These are phyloP conservation scores for Melinaea marsaeus DNA, from an alignment of 2,888 invertebrate genomes.

Conservation along the genomic window DNA sequence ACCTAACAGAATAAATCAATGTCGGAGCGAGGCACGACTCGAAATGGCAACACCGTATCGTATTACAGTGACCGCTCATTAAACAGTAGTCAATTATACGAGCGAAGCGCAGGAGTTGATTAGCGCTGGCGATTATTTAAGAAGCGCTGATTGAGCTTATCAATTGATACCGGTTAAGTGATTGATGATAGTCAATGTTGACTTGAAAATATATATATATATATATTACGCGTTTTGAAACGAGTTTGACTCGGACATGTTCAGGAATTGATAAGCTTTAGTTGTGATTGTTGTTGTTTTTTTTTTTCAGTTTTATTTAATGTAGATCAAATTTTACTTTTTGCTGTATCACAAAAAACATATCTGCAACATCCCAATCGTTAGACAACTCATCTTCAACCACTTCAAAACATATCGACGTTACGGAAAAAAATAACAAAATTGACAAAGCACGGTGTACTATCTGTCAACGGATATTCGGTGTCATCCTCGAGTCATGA, in stretches of 20 bases:
- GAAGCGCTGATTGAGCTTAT: background rate
- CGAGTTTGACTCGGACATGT: too few species aligned
- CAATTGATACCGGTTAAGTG: slow-evolving; percentile 1
- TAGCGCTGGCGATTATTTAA: slow-evolving; percentile 22
- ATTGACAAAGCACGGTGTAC: slow-evolving; percentile 7
- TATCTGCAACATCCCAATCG: too few species aligned
- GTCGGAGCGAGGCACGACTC: slow-evolving; percentile 28
- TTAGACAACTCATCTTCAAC: too few species aligned
- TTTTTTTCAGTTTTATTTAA: too few species aligned
- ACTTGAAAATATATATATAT: too few species aligned
- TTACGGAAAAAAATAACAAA: too few species aligned
- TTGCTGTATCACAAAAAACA: too few species aligned
- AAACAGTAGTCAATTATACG: slow-evolving; percentile 34
- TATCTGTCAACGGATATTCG: slow-evolving; percentile 29
- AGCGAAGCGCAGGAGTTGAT: slow-evolving; percentile 15
- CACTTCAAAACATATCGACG: too few species aligned
- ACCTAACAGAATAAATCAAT: slow-evolving; percentile 28
- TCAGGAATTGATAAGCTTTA: too few species aligned
- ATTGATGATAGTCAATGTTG: background rate
- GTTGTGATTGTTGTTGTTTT: too few species aligned
- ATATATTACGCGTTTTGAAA: too few species aligned
- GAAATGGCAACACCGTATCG: slow-evolving; percentile 28
- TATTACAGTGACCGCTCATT: slow-evolving; percentile 27
- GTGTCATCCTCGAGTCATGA: slow-evolving; percentile 17
- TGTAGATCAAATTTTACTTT: too few species aligned